These are phyloP conservation scores for Zosterops japonicus DNA, from an alignment of 2,113 vertebrate species.

Conservation along the genomic window DNA sequence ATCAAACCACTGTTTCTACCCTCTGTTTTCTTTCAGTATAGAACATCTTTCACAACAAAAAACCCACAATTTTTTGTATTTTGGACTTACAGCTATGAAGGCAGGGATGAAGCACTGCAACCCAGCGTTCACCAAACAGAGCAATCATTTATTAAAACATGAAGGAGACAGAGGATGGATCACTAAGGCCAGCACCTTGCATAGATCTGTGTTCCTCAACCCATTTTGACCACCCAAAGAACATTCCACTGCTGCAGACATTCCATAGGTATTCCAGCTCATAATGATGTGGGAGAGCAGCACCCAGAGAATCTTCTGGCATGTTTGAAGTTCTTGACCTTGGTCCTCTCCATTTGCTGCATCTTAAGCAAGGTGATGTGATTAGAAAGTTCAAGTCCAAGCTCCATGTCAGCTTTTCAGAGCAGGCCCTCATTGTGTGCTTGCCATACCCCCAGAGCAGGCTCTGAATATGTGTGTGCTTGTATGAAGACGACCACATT, in stretches of 20 bases:
- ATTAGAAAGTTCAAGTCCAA: background rate
- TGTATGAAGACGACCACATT: constrained; percentile 26
- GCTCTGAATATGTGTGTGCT: background rate
- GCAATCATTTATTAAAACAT: background rate
- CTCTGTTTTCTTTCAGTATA: constrained; percentile 35
- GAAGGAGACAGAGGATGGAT: background rate
- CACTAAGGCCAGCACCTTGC: background rate
- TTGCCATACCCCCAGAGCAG: background rate
- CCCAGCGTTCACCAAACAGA: background rate
- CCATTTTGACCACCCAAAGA: background rate
- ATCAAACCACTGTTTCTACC: constrained; percentile 50
- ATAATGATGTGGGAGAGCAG: background rate
- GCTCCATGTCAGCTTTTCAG: background rate
- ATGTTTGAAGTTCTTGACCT: background rate
- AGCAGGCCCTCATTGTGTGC: background rate
- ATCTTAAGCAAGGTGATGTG: fast-evolving
- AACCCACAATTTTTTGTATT: background rate
- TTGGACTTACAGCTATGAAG: background rate
- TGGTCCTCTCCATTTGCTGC: background rate
- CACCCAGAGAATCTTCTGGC: background rate
- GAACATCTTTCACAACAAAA: background rate
- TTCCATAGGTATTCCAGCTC: background rate
- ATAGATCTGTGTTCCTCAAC: background rate
- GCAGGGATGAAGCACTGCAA: background rate
- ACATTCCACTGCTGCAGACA: background rate